Evolutionary conservation across 2,797 vertebrate genomes (phyloP), one percentile per base, ranked within the genome.

Genomic region (Agapornis canus): DNA sequence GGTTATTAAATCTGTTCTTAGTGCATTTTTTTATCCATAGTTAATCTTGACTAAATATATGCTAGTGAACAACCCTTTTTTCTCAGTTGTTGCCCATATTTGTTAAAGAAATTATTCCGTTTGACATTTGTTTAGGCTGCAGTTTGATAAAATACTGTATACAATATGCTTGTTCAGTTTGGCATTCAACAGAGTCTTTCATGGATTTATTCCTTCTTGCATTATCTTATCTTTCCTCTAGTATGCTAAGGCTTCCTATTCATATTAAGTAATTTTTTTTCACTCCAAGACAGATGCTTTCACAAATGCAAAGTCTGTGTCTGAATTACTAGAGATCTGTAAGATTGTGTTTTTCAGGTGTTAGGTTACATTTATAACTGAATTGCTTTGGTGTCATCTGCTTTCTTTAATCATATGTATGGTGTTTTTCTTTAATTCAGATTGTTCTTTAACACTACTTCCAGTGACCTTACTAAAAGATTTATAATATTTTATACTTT

Each of bases 41-140:
- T 98, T 98, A 98, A 98, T 98, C 97, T 96, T 96, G 82, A 85
- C 97, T 96, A 97, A 97, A 96, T 98, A 98, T 97, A 97, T 97
- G 94, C 97, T 95, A 92, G 97, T 95, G 95, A 95, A 94, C 91
- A 94, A 96, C 79, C 88, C 81, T 91, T 96, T 96, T 96, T 95
- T 82, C 96, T 95, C 97, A 97, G 97, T 98, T 98, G 97, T 97
- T 98, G 97, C 96, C 98, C 97, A 97, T 98, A 98, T 98, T 98
- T 97, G 98, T 97, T 97, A 97, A 96, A 97, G 95, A 96, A 97
- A 97, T 94, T 96, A 98, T 98, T 98, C 96, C 95, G 70, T 96
- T 97, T 98, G 98, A 97, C 97, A 84, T 98, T 97, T 98, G 97
- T 98, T 98, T 98, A 98, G 98, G 96, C 98, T 97, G 97, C 75